Conservation (phyloP, 2,113 vertebrate genomes). For the Nipponia nippon region DNA sequence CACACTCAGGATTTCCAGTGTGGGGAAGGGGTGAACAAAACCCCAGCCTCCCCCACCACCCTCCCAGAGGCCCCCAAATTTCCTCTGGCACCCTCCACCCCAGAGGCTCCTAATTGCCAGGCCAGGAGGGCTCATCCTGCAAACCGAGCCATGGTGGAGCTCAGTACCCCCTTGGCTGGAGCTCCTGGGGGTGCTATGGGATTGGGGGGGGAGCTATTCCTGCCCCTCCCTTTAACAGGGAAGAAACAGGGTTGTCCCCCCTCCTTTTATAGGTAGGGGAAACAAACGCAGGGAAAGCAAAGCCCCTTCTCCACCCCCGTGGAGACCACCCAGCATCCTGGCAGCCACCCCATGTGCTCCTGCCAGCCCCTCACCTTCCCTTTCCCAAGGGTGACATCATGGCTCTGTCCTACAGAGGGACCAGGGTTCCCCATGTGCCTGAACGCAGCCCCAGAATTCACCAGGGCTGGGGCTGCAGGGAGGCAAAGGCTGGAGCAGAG, state of each 20-base stretch:
- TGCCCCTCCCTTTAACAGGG: background rate
- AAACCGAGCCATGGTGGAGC: background rate
- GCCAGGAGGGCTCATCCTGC: background rate
- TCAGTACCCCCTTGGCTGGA: background rate
- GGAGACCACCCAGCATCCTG: background rate
- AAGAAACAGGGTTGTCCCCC: background rate
- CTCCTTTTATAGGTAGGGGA: background rate
- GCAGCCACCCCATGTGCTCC: background rate
- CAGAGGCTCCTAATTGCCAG: too few relatives aligned
- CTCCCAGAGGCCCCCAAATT: background rate
- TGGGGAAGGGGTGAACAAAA: background rate
- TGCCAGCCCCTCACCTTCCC: background rate
- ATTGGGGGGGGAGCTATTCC: background rate
- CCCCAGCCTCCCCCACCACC: background rate
- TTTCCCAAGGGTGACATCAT: background rate
- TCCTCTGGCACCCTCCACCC: background rate
- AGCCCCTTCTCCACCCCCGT: background rate
- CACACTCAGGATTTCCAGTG: background rate
- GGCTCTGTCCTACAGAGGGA: background rate
- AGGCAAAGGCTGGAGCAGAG: background rate
- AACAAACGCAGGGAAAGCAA: background rate
- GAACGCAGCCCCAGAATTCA: background rate
- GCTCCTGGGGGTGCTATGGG: background rate
- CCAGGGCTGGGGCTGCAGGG: background rate
- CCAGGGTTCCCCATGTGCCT: accelerated